Evolutionary conservation across 1,140 invertebrate species (phyloP).

Genomic region (Portunus trituberculatus): DNA sequence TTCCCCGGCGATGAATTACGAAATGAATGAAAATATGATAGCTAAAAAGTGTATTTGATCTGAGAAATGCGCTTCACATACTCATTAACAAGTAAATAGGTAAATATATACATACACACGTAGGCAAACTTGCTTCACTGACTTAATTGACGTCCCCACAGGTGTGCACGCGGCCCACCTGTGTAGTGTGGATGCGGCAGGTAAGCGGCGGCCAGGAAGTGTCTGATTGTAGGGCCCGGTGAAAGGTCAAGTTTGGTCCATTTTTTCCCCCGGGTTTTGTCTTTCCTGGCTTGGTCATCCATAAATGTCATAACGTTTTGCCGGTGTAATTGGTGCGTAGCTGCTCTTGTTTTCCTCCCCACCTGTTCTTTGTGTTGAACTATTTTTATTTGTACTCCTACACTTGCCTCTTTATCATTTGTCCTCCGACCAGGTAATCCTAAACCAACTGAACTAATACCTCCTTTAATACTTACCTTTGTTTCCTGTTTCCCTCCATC

Average conservation of each 20-base stretch:
- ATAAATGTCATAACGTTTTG: constrained; percentile 24
- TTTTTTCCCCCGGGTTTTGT: not conserved
- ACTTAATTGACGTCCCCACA: not conserved
- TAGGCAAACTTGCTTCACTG: not conserved
- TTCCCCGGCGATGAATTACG: no score
- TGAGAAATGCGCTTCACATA: no score
- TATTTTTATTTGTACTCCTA: not conserved
- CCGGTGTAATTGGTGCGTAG: not conserved
- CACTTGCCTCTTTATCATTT: not conserved
- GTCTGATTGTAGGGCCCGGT: not conserved
- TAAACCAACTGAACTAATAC: not conserved
- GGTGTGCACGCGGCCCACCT: not conserved
- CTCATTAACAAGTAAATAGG: no score
- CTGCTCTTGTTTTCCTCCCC: not conserved
- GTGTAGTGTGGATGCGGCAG: not conserved
- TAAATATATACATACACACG: not conserved
- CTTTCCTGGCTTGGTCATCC: not conserved
- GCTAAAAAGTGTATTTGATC: no score
- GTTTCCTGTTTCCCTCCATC: constrained; percentile 11
- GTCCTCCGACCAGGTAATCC: not conserved
- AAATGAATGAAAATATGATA: no score
- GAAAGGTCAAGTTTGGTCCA: not conserved
- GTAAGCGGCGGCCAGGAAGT: not conserved
- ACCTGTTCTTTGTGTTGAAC: not conserved
- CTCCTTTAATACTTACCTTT: not conserved